Conservation (phyloP, 2,888 invertebrate species). For the Drosophila subsilvestris region DNA sequence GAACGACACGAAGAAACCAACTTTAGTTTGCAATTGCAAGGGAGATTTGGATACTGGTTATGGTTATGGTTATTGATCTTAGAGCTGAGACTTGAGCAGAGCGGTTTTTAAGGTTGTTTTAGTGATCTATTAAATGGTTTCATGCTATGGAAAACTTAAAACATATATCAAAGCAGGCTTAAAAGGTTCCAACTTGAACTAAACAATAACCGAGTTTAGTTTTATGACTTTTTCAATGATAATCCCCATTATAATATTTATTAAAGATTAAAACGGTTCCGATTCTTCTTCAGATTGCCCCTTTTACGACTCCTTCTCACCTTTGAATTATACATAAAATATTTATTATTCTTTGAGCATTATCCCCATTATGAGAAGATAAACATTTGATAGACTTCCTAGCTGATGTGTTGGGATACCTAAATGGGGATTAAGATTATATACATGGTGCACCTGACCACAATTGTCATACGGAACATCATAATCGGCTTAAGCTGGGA, state of each 20-base stretch:
- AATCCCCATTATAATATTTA: background rate
- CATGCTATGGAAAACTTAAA: background rate
- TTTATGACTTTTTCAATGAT: no score
- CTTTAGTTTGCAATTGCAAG: background rate
- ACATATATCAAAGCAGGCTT: constrained; percentile 21
- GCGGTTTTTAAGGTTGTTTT: background rate
- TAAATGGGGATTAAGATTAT: constrained; percentile 21
- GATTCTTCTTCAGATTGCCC: background rate
- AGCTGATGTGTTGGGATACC: background rate
- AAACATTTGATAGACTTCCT: constrained; percentile 25
- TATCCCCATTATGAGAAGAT: constrained; percentile 6
- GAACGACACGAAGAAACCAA: background rate
- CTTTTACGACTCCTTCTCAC: background rate
- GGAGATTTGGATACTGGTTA: background rate
- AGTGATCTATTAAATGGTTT: constrained; percentile 16
- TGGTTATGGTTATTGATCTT: constrained; percentile 2
- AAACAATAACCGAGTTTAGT: no score
- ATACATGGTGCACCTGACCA: constrained; percentile 38
- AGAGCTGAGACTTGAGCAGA: background rate
- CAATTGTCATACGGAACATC: constrained; percentile 23
- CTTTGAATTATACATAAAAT: constrained; percentile 7
- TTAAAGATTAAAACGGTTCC: background rate
- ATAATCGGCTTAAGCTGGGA: constrained; percentile 32
- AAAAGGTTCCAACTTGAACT: no score
- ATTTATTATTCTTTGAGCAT: background rate